These are phyloP conservation scores for Acanthopleura granulata DNA, from an alignment of 2,888 invertebrate species.

Conservation along the genomic window DNA sequence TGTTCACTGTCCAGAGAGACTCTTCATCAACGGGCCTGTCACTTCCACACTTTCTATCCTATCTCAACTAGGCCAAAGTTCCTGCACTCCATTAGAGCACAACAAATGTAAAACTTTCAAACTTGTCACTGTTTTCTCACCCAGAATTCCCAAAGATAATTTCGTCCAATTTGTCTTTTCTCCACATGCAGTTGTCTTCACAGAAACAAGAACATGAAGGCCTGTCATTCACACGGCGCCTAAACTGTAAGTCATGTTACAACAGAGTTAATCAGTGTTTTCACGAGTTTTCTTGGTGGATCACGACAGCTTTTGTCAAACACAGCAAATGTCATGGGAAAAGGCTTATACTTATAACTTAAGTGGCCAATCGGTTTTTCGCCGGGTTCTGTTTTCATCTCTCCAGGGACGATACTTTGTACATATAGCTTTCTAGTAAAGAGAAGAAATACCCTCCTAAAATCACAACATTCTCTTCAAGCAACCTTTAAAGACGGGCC, in stretches of 20 bases:
- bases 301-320: too few relatives aligned
- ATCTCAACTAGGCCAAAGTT: background rate
- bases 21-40: slow-evolving; percentile 8
- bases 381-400: too few relatives aligned
- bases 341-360: too few relatives aligned
- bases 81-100: slow-evolving; percentile 1
- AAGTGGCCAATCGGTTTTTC: too few relatives aligned
- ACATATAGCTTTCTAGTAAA: too few relatives aligned
- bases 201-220: too few relatives aligned
- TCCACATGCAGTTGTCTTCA: background rate
- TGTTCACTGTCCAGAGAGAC: background rate
- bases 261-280: slow-evolving; percentile 4
- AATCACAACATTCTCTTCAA: too few relatives aligned
- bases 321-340: too few relatives aligned
- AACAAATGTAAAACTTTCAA: background rate
- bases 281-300: background rate
- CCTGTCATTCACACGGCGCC: background rate
- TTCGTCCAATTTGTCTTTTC: slow-evolving; percentile 3
- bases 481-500: too few relatives aligned
- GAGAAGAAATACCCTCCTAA: too few relatives aligned
- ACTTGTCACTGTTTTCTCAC: slow-evolving; percentile 5
- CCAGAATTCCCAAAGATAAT: slow-evolving; percentile 1
- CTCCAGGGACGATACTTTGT: too few relatives aligned
- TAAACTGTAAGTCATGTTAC: background rate
- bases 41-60: background rate